phyloP scores from a whole-genome alignment of 1,140 invertebrate species.

The Drosophila kanapiae region DNA sequence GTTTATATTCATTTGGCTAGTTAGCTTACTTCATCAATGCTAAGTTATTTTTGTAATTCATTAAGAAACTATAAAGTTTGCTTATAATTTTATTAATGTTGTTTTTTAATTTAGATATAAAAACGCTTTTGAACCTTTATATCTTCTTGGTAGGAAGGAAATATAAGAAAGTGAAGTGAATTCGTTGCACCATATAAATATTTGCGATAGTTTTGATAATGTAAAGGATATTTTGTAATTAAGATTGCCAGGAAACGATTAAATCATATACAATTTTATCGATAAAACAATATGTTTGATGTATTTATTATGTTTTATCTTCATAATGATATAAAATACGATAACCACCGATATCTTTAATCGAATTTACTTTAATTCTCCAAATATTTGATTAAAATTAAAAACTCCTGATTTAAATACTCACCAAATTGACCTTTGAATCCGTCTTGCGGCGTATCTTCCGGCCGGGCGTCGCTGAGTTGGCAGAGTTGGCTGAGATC shows the following conservation, averaged over 20 bases:
- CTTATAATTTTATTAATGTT: neutral
- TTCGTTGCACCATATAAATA: too few species aligned
- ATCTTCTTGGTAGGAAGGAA: neutral
- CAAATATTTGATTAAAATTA: neutral
- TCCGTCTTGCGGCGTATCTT: conserved; percentile 84
- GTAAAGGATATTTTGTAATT: neutral
- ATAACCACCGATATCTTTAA: neutral
- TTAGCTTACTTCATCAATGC: neutral
- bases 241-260: too few species aligned
- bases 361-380: too few species aligned
- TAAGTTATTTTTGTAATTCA: neutral
- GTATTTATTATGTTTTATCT: too few species aligned
- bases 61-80: neutral
- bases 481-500: conserved; percentile 74
- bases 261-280: too few species aligned
- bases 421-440: conserved; percentile 83
- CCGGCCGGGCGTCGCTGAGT: conserved; percentile 74
- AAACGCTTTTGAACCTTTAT: neutral
- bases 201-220: neutral
- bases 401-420: neutral
- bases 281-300: too few species aligned
- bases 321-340: too few species aligned
- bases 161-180: neutral
- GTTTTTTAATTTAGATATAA: neutral
- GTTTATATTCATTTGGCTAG: neutral